Evolutionary conservation across 2,113 vertebrate species (phyloP).

Genomic region (Vombatus ursinus): DNA sequence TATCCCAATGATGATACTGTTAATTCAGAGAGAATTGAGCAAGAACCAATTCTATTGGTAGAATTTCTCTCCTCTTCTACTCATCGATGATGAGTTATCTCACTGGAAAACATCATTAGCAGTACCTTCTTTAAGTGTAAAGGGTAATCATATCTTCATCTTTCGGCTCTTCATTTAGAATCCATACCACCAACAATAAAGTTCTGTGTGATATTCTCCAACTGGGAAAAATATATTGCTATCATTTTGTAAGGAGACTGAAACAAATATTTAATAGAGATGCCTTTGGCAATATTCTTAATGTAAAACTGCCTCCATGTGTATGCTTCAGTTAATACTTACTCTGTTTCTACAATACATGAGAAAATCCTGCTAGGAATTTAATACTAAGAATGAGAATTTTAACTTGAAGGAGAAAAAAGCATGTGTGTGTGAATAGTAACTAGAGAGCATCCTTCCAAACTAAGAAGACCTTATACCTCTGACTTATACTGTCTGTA

Average conservation of each 20-base stretch:
- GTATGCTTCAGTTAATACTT: background rate
- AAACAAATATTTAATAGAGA: background rate
- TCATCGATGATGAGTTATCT: background rate
- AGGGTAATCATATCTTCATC: background rate
- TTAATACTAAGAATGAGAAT: background rate
- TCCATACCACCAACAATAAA: background rate
- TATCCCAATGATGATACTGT: background rate
- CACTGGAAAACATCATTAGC: background rate
- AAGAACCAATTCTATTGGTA: conserved; percentile 27
- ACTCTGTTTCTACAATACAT: background rate
- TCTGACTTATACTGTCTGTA: background rate
- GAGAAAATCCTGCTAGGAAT: background rate
- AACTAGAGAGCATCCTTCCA: too few relatives aligned
- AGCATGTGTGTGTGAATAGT: background rate
- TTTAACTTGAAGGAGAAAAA: background rate
- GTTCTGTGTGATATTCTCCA: background rate
- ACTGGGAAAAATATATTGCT: background rate
- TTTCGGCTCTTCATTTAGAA: background rate
- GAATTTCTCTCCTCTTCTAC: background rate
- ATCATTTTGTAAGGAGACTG: background rate
- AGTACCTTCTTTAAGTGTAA: conserved; percentile 1
- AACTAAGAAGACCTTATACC: background rate
- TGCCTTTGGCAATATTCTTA: background rate
- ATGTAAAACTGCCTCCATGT: background rate
- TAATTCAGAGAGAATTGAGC: background rate